phyloP scores from a whole-genome alignment of 2,888 invertebrate genomes.

The Dioctria linearis region DNA sequence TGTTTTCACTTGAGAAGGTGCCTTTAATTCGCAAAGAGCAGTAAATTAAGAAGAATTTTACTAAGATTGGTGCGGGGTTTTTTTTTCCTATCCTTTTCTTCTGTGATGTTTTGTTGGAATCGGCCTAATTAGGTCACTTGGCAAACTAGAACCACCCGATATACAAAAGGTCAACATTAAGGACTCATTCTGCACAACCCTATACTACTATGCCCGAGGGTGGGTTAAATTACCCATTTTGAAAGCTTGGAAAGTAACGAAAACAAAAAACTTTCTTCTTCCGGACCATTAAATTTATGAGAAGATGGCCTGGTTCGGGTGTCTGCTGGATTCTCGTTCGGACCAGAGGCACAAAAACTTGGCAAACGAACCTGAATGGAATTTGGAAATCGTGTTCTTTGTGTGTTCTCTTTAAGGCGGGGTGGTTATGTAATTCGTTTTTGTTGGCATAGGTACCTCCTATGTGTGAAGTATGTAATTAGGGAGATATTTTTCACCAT shows the following conservation, averaged over 20 bases:
- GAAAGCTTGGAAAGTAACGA: not conserved
- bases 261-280: not conserved
- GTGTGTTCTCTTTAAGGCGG: not conserved
- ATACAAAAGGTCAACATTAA: not conserved
- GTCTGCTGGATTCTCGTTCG: not conserved
- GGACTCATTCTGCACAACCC: not conserved
- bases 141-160: not conserved
- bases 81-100: not conserved
- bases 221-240: not conserved
- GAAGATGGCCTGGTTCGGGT: not conserved
- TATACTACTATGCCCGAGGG: not conserved
- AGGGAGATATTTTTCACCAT: not conserved
- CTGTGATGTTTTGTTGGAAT: not conserved
- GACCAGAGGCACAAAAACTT: not conserved
- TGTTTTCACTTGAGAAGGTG: not conserved
- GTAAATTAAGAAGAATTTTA: not conserved
- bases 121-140: not conserved
- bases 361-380: constrained; percentile 3
- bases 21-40: not conserved
- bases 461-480: not conserved
- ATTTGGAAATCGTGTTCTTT: not conserved
- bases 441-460: not conserved
- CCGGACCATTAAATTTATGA: not conserved
- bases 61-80: not conserved
- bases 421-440: not conserved